Percentiles rank a stretch among this genome's conserved stretches.
Conservation (phyloP, 2,113 vertebrate genomes). For the Cnemophilus loriae region DNA sequence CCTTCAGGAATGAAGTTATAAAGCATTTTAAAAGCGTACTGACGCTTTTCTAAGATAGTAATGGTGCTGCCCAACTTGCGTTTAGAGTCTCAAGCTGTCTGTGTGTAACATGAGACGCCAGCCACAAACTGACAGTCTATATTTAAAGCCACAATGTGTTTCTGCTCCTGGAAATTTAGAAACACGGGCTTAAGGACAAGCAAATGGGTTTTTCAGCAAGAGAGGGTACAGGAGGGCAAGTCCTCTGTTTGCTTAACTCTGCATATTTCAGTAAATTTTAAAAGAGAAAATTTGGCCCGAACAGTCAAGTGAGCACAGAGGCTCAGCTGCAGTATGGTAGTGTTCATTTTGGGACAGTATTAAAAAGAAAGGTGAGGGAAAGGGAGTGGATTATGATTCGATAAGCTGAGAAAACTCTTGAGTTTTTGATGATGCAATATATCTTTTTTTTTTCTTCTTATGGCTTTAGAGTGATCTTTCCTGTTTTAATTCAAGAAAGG, state of each 20-base stretch:
- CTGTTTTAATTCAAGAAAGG: background rate
- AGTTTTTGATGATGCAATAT: background rate
- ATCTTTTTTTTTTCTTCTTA: background rate
- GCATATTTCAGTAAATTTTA: background rate
- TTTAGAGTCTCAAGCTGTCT: constrained; percentile 17
- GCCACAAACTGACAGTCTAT: constrained; percentile 56
- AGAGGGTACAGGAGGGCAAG: background rate
- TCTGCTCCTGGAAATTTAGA: constrained; percentile 39
- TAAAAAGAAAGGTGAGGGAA: background rate
- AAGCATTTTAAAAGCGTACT: background rate
- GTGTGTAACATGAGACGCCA: constrained; percentile 58
- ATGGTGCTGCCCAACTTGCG: background rate
- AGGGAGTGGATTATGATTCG: background rate
- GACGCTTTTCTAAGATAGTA: constrained; percentile 5
- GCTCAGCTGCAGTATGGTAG: background rate
- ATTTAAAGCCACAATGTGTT: constrained; percentile 62
- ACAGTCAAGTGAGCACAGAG: background rate
- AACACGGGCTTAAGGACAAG: background rate
- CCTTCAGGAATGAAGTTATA: constrained; percentile 20
- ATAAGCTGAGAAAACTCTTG: background rate
- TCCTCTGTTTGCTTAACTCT: background rate
- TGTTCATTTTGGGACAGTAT: background rate
- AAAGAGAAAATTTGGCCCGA: background rate
- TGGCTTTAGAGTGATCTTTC: background rate
- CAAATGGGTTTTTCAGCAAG: background rate